These are phyloP conservation scores for Mylabris phalerata DNA, from an alignment of 1,140 invertebrate genomes.

Conservation along the genomic window DNA sequence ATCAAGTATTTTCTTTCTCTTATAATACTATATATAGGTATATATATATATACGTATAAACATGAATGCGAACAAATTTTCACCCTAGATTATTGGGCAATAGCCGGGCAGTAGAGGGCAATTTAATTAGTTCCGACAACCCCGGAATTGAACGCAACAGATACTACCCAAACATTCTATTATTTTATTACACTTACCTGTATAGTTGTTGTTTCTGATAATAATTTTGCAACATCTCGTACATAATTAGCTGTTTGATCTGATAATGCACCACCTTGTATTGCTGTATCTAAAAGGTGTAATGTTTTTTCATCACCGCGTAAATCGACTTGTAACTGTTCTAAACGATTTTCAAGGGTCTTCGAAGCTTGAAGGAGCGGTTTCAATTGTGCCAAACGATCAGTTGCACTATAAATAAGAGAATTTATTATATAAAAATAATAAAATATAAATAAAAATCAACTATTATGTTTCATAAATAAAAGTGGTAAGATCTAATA, in stretches of 20 bases:
- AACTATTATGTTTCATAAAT: too few relatives aligned
- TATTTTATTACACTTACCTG: conserved; percentile 18
- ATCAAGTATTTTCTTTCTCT: too few relatives aligned
- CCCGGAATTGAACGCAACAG: too few relatives aligned
- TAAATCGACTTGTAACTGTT: conserved; percentile 56
- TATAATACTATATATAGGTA: conserved; percentile 1
- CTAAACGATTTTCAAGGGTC: conserved; percentile 54
- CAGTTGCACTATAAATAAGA: conserved; percentile 34
- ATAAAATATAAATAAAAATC: too few relatives aligned
- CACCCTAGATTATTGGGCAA: too few relatives aligned
- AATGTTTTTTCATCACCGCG: conserved; percentile 58
- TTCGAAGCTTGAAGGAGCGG: conserved; percentile 51
- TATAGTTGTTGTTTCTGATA: conserved; percentile 51
- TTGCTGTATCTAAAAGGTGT: conserved; percentile 52
- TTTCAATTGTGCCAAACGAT: conserved; percentile 34
- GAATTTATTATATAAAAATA: not conserved
- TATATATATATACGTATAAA: too few relatives aligned
- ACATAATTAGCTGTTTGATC: conserved; percentile 56
- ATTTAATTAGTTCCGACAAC: too few relatives aligned
- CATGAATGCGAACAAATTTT: too few relatives aligned
- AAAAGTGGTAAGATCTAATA: too few relatives aligned
- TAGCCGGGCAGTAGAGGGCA: too few relatives aligned
- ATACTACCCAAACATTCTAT: not conserved
- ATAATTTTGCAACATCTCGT: conserved; percentile 57
- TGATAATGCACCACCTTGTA: conserved; percentile 53